A percentile compares a stretch with the other conserved stretches of the same genome.
Evolutionary conservation across 2,797 vertebrate genomes (phyloP).

Genomic region (Benthosema pterotum): DNA sequence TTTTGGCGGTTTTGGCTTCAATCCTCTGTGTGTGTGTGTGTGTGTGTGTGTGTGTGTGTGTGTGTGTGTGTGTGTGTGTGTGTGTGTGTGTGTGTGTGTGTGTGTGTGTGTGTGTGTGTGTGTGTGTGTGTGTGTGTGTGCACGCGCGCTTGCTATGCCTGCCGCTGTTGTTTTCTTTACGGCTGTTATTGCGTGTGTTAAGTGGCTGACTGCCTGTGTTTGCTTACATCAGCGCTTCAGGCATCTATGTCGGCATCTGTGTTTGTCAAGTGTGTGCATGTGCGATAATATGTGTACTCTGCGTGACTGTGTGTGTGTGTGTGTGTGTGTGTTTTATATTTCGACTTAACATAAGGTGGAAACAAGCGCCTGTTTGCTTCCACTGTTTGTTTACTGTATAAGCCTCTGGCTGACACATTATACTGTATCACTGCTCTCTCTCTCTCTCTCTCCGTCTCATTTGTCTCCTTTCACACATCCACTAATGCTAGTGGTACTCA

Average conservation of each 20-base stretch:
- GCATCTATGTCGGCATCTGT: conserved; percentile 75
- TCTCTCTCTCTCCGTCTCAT: too few relatives aligned
- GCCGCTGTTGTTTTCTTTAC: conserved; percentile 55
- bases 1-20: conserved; percentile 1
- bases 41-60: conserved; percentile 6
- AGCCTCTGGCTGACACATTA: conserved; percentile 27
- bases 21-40: not conserved
- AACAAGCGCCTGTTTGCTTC: conserved; percentile 37
- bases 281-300: conserved; percentile 2
- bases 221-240: conserved; percentile 60
- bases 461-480: too few relatives aligned
- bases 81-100: conserved; percentile 2
- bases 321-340: conserved; percentile 37
- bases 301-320: not conserved
- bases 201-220: conserved; percentile 70
- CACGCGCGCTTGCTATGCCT: not conserved
- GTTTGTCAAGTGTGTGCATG: conserved; percentile 28
- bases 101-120: not conserved
- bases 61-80: conserved; percentile 14
- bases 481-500: too few relatives aligned
- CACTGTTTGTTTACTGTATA: conserved; percentile 42
- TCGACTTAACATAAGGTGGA: conserved; percentile 21
- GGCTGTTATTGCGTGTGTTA: conserved; percentile 57
- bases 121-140: not conserved
- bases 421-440: too few relatives aligned